Base-by-base conservation (phyloP, 1,140 invertebrate genomes). In the Scaptomyza hsui region DNA sequence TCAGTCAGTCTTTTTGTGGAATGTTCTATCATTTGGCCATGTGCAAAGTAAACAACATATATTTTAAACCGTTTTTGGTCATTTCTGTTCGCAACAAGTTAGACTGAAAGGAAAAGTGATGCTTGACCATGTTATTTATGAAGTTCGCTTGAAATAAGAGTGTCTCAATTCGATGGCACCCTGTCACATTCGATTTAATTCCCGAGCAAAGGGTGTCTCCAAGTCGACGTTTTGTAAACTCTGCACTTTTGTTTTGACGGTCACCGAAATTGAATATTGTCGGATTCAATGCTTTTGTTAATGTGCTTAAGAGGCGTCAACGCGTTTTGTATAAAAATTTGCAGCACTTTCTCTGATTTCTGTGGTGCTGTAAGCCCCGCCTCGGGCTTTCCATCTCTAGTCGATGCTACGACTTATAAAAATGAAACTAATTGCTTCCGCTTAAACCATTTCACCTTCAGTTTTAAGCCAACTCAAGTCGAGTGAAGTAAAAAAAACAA, bases 351-450 rank as follows among this genome's bases (percentile, higher is more conserved):
- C 81, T 77, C 81, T 72, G 9, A 29, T 18, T 15, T 49, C 26
- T 35, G 21, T 49, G 48, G 1, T n/a, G 4, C 7, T 35, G 15
- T 10, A 5, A 16, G 16, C 51, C 6, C 1, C n/a, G 51, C 32
- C 49, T 21, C 13, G 35, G 7, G 35, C 35, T 15, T 53, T 26
- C 18, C 21, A 35, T 19, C 5, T 49, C 7, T 26, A 5, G 29
- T 61, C 10, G 19, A n/a, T 41, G 44, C 53, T 37, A 52, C 47
- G 35, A 48, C 57, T 15, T 39, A 16, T 65, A 64, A 64, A 81
- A 88, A 86, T 78, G 60, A 72, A 82, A 78, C 68, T 82, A 88
- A 86, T 86, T 78, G 82, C 83, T 86, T 88, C 78, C 82, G 75
- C 78, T 88, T 59, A 51, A 64, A 78, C 68, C 72, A 82, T 78